Percentiles rank a stretch among this genome's conserved stretches.
phyloP scores from a whole-genome alignment of 1,140 invertebrate genomes.

The Nautilus pompilius region DNA sequence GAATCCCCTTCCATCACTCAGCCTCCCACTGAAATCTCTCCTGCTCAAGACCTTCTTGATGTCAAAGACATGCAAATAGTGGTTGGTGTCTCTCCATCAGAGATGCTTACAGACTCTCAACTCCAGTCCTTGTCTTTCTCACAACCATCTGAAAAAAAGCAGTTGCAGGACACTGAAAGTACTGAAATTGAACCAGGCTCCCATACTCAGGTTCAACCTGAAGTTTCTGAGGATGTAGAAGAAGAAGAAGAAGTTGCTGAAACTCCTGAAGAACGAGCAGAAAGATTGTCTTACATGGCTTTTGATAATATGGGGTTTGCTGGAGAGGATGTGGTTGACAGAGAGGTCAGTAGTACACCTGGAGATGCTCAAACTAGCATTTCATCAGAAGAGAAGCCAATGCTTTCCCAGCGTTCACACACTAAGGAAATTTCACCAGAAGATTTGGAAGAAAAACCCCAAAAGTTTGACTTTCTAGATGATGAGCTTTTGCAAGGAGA shows the following conservation, averaged over 20 bases:
- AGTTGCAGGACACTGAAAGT: background rate
- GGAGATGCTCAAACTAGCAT: too few species aligned
- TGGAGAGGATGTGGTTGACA: conserved; percentile 54
- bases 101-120: conserved; percentile 12
- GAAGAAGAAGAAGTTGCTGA: conserved; percentile 9
- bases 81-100: conserved; percentile 41
- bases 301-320: conserved; percentile 60
- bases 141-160: background rate
- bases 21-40: conserved; percentile 11
- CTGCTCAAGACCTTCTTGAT: conserved; percentile 13
- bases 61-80: conserved; percentile 21
- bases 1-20: conserved; percentile 27
- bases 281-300: conserved; percentile 35
- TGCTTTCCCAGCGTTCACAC: background rate
- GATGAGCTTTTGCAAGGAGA: conserved; percentile 17
- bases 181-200: background rate
- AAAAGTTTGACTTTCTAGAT: conserved; percentile 32
- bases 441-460: conserved; percentile 39
- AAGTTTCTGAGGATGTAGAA: background rate
- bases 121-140: background rate
- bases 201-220: background rate
- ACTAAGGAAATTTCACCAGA: conserved; percentile 43
- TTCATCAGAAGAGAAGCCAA: background rate
- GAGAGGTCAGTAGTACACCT: conserved; percentile 10
- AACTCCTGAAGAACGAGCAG: conserved; percentile 3